A percentile compares a stretch with the other conserved stretches of the same genome.
These are phyloP conservation scores for Cosmia trapezina DNA, from an alignment of 2,888 invertebrate genomes.

Conservation along the genomic window DNA sequence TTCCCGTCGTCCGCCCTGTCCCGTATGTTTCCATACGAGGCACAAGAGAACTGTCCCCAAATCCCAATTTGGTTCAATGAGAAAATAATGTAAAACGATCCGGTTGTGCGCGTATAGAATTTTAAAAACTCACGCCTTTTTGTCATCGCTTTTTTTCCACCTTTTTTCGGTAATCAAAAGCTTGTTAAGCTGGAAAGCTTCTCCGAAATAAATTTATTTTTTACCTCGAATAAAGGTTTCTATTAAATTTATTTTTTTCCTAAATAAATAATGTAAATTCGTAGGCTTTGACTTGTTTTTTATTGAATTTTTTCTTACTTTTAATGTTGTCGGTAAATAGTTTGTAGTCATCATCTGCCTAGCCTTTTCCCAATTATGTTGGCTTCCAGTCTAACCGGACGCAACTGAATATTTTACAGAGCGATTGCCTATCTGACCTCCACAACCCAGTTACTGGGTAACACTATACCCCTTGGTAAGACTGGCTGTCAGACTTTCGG, in stretches of 20 bases:
- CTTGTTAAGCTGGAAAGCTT: slow-evolving; percentile 57
- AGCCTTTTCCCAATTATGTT: background rate
- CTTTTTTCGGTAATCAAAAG: slow-evolving; percentile 63
- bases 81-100: slow-evolving; percentile 83
- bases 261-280: slow-evolving; percentile 13
- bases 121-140: slow-evolving; percentile 71
- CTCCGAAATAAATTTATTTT: slow-evolving; percentile 48
- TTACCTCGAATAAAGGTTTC: slow-evolving; percentile 29
- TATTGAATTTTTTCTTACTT: slow-evolving; percentile 2
- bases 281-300: background rate
- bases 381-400: background rate
- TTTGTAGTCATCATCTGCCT: background rate
- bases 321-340: background rate
- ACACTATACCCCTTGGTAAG: background rate
- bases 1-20: background rate
- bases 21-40: slow-evolving; percentile 55
- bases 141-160: slow-evolving; percentile 52
- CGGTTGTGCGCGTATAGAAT: slow-evolving; percentile 79
- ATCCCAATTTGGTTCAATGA: slow-evolving; percentile 79
- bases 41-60: slow-evolving; percentile 73
- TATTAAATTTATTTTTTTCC: slow-evolving; percentile 11
- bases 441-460: background rate
- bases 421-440: background rate
- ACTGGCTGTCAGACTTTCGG: no score
- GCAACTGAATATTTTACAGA: background rate